Evolutionary conservation across 2,888 invertebrate species (phyloP).

Genomic region (Nemoura dubitans): DNA sequence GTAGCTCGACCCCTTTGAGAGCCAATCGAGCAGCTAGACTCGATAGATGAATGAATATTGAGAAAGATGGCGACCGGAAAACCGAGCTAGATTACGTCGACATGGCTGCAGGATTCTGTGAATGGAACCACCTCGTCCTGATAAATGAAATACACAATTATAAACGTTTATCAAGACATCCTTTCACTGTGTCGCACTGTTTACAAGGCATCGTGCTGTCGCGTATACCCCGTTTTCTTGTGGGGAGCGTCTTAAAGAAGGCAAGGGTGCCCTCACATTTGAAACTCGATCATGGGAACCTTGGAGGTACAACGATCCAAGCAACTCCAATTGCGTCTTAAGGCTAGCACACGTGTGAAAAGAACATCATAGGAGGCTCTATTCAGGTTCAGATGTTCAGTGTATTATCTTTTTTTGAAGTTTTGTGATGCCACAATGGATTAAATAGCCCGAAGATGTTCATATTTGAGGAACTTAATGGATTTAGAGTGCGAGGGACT

Average conservation of each 20-base stretch:
- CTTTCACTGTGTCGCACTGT: background rate
- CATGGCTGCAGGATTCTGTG: background rate
- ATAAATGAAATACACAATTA: background rate
- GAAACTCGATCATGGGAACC: conserved; percentile 41
- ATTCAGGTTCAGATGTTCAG: background rate
- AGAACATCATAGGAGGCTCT: background rate
- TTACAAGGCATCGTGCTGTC: background rate
- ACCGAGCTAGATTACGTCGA: conserved; percentile 26
- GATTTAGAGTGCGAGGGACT: background rate
- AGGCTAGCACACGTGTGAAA: conserved; percentile 22
- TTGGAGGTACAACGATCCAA: background rate
- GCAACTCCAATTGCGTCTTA: background rate
- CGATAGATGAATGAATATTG: background rate
- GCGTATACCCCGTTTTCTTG: conserved; percentile 1
- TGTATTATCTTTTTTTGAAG: background rate
- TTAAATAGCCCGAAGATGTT: background rate
- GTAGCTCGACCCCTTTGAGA: background rate
- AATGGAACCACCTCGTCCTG: background rate
- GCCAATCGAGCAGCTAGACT: background rate
- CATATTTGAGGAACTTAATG: no score
- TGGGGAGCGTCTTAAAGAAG: background rate
- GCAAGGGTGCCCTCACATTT: background rate
- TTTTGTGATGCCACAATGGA: background rate
- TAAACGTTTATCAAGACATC: background rate
- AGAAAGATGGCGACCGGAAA: conserved; percentile 30